phyloP scores from a whole-genome alignment of 2,888 invertebrate genomes.

The Therioaphis trifolii region DNA sequence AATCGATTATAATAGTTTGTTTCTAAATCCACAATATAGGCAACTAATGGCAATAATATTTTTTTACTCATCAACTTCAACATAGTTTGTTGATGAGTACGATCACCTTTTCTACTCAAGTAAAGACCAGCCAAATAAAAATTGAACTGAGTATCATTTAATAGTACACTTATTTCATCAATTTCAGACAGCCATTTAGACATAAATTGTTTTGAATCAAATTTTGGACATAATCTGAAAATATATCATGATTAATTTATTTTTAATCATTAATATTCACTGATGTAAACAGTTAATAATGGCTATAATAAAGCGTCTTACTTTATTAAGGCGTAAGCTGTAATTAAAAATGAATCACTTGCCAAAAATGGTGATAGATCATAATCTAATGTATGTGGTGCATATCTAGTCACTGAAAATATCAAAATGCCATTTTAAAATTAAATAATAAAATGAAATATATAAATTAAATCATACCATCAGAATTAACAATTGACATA shows the following conservation, averaged over 20 bases:
- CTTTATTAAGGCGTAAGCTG: constrained; percentile 14
- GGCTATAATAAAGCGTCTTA: background rate
- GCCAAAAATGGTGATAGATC: constrained; percentile 31
- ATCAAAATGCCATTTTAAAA: background rate
- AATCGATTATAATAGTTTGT: background rate
- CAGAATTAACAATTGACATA: constrained; percentile 27
- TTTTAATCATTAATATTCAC: too few relatives aligned
- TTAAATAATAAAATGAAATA: background rate
- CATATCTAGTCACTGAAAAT: constrained; percentile 3
- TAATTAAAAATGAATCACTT: constrained; percentile 31
- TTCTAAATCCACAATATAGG: constrained; percentile 39
- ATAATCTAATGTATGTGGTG: constrained; percentile 28
- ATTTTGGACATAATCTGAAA: constrained; percentile 49
- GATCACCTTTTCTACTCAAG: constrained; percentile 44
- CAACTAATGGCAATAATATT: constrained; percentile 36
- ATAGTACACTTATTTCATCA: constrained; percentile 13
- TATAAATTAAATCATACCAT: background rate
- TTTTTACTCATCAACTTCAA: constrained; percentile 46
- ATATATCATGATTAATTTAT: background rate
- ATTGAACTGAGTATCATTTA: constrained; percentile 36
- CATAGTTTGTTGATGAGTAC: constrained; percentile 25
- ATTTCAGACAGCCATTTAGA: constrained; percentile 52
- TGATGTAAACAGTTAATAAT: too few relatives aligned
- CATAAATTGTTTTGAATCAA: constrained; percentile 17
- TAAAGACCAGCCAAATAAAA: constrained; percentile 51